These are phyloP conservation scores for Drosophila tanythrix DNA, from an alignment of 2,888 invertebrate species.

Conservation along the genomic window DNA sequence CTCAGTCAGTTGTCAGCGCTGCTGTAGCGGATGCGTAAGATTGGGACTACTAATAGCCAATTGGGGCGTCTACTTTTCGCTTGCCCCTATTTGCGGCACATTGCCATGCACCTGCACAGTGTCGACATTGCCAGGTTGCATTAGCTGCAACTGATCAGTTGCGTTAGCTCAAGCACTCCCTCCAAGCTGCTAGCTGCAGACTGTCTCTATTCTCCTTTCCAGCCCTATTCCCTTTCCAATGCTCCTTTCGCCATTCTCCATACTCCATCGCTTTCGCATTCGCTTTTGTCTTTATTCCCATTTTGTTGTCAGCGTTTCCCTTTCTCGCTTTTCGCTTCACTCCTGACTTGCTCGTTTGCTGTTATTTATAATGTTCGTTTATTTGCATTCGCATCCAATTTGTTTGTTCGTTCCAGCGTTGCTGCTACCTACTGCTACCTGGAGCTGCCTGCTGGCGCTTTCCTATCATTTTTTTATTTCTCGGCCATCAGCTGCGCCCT, in stretches of 20 bases:
- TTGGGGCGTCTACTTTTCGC: conserved; percentile 9
- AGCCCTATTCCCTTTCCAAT: neutral
- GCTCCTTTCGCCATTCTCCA: conserved; percentile 7
- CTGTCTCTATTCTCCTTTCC: conserved; percentile 5
- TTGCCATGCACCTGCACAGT: conserved; percentile 25
- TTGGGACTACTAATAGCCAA: neutral
- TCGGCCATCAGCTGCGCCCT: conserved; percentile 20
- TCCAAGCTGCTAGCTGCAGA: conserved; percentile 11
- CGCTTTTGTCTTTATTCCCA: conserved; percentile 37
- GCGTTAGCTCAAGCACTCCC: conserved; percentile 4
- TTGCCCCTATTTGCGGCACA: conserved; percentile 18
- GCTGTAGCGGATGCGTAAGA: neutral
- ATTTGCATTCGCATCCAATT: conserved; percentile 83
- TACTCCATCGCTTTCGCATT: conserved; percentile 22
- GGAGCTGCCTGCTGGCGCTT: conserved; percentile 11
- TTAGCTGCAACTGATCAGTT: conserved; percentile 60
- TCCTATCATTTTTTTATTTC: conserved; percentile 57
- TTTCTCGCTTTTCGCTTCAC: conserved; percentile 29
- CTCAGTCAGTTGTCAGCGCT: conserved; percentile 39
- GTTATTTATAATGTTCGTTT: conserved; percentile 83
- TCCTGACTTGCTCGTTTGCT: conserved; percentile 54
- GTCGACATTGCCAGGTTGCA: conserved; percentile 52
- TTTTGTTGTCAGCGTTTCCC: conserved; percentile 30
- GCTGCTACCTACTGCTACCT: conserved; percentile 32
- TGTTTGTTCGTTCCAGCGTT: conserved; percentile 64